phyloP scores from a whole-genome alignment of 2,797 vertebrate species.

The Macropus fuliginosus region DNA sequence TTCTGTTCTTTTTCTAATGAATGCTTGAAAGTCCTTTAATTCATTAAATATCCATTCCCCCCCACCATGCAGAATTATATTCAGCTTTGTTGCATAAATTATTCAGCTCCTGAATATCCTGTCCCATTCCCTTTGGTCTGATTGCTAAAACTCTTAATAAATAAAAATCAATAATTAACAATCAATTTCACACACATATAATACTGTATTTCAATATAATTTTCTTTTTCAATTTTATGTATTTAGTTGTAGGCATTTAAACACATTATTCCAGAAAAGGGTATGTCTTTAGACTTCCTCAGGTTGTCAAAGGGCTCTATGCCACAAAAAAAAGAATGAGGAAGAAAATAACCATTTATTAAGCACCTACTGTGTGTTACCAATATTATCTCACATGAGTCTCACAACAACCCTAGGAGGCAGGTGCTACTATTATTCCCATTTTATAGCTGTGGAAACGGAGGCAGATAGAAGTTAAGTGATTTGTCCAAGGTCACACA shows the following conservation, averaged over 20 bases:
- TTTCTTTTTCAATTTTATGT: not conserved
- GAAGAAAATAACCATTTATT: not conserved
- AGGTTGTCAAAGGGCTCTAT: not conserved
- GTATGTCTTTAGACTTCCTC: not conserved
- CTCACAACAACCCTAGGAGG: not conserved
- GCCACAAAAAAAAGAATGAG: not conserved
- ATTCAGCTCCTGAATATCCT: not conserved
- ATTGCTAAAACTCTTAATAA: not conserved
- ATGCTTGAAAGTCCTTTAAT: not conserved
- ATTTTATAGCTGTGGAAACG: not conserved
- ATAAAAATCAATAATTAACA: not conserved
- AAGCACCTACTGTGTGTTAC: not conserved
- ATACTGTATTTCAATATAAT: not conserved
- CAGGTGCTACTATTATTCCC: not conserved
- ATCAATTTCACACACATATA: not conserved
- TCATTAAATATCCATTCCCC: not conserved
- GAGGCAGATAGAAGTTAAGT: not conserved
- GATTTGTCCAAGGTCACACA: not conserved
- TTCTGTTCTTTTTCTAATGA: not conserved
- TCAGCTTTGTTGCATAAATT: not conserved
- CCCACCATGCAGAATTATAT: not conserved
- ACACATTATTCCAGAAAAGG: not conserved
- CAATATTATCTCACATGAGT: not conserved
- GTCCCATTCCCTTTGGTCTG: not conserved
- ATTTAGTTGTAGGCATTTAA: not conserved